Evolutionary conservation across 2,113 vertebrate species (phyloP).

Genomic region (Nesoenas mayeri): DNA sequence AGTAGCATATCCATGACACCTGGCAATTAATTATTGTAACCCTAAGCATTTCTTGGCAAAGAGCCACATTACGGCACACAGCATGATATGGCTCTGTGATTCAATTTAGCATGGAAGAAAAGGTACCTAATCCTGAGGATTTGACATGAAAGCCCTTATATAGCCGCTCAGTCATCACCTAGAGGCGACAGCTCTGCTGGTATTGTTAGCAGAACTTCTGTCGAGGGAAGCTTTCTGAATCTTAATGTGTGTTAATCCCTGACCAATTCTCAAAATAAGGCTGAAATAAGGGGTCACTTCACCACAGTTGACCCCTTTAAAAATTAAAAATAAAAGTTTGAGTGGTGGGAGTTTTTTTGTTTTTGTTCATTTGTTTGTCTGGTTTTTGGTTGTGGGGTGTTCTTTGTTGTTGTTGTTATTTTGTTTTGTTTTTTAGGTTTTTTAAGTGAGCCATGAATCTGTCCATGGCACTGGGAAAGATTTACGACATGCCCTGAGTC

Average conservation of each 20-base stretch:
- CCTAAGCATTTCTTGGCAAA: slow-evolving; percentile 25
- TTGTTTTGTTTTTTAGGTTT: neutral
- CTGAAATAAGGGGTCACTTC: neutral
- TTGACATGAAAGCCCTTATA: slow-evolving; percentile 29
- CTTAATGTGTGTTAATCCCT: neutral
- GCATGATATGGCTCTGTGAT: neutral
- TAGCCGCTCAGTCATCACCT: slow-evolving; percentile 43
- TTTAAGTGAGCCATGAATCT: neutral
- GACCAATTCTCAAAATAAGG: neutral
- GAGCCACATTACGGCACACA: slow-evolving; percentile 4
- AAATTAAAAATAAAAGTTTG: neutral
- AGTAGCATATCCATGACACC: neutral
- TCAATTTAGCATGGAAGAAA: slow-evolving; percentile 29
- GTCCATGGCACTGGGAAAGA: neutral
- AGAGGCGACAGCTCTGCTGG: neutral
- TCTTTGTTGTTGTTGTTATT: too few relatives aligned
- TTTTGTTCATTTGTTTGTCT: too few relatives aligned
- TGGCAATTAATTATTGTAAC: neutral
- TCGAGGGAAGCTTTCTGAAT: neutral
- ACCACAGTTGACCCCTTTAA: neutral
- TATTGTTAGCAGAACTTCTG: slow-evolving; percentile 54
- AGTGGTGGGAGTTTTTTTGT: too few relatives aligned
- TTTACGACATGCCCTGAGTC: fast-evolving
- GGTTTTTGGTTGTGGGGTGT: too few relatives aligned
- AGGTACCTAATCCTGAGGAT: slow-evolving; percentile 56